Base-by-base conservation (phyloP, 1,140 invertebrate species). In the Psilanteris sp. region DNA sequence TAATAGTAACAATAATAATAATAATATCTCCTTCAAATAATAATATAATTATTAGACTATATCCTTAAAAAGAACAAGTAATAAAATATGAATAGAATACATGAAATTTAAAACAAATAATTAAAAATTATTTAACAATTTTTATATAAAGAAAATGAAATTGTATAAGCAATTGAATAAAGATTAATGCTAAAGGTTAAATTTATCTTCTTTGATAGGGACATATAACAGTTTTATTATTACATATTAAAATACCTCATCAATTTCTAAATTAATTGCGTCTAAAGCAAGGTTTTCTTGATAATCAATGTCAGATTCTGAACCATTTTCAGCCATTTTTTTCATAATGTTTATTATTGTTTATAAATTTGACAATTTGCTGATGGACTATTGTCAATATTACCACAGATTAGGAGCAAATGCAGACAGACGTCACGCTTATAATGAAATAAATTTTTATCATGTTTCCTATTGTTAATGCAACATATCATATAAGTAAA, bases 281-380 rank as follows among this genome's bases (percentile, higher is more conserved):
- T 89, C 90, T 26, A 83, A 79, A 57, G 90, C 85, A 50, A 93
- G 84, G 83, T 92, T 92, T 78, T 92, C 92, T 29, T 91, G 91
- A 57, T 91, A 93, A 67, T 91, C 92, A 31, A 91, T 87, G 83
- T 93, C 91, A 14, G 91, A 92, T 79, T 91, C 92, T 76, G 92
- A 87, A 54, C 85, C 86, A 83, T 87, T 88, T 59, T 89, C 86
- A 64, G 87, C 87, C 87, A 89, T 89, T 81, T 87, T n/a, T 87
- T 80, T 68, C 66, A 70, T 77, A 50, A 62, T 72, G 67, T 70
- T 61, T 37, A 29, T 62, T 61, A 67, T 67, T 77, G 52, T 77
- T 77, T 71, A 76, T 16, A 39, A 76, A 64, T 70, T 70, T 76
- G 66, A 44, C 73, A 76, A 59, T 29, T 70, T 48, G 22, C 55